Evolutionary conservation across 2,888 invertebrate genomes (phyloP).

Genomic region (Tachystola acroxantha): DNA sequence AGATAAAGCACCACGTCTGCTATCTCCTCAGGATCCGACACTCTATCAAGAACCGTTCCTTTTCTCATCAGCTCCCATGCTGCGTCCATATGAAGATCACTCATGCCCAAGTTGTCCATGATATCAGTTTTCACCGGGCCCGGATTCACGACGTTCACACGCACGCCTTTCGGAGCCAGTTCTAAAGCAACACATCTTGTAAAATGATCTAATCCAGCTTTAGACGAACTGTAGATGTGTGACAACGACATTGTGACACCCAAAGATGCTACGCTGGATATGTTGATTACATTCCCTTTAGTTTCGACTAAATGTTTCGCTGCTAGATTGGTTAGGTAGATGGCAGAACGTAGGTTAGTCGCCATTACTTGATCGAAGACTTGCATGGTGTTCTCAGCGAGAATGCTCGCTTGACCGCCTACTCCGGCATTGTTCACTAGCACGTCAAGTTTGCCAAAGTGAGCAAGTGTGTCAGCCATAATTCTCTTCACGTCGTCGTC

Average conservation of each 20-base stretch:
- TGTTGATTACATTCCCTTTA: slow-evolving; percentile 1
- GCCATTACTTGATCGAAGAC: neutral
- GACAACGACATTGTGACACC: neutral
- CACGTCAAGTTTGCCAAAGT: slow-evolving; percentile 17
- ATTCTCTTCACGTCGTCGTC: slow-evolving; percentile 16
- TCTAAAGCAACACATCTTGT: neutral
- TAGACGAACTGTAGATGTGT: neutral
- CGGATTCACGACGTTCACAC: neutral
- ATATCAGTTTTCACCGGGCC: slow-evolving; percentile 6
- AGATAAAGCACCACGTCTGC: slow-evolving; percentile 22
- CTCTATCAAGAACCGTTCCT: slow-evolving; percentile 17
- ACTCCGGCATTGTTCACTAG: slow-evolving; percentile 21
- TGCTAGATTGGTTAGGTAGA: neutral
- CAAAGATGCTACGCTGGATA: slow-evolving; percentile 1
- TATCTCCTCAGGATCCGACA: slow-evolving; percentile 24
- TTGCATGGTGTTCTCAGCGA: neutral
- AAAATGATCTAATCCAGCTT: neutral
- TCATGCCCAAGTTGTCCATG: slow-evolving; percentile 1
- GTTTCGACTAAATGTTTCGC: neutral
- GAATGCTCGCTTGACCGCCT: neutral
- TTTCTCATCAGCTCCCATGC: slow-evolving; percentile 82
- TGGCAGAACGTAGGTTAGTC: neutral
- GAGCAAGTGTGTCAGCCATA: slow-evolving; percentile 15
- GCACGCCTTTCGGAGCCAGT: neutral
- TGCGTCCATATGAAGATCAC: neutral